Base-by-base conservation (phyloP, 1,140 invertebrate genomes). In the Dreissena polymorpha region DNA sequence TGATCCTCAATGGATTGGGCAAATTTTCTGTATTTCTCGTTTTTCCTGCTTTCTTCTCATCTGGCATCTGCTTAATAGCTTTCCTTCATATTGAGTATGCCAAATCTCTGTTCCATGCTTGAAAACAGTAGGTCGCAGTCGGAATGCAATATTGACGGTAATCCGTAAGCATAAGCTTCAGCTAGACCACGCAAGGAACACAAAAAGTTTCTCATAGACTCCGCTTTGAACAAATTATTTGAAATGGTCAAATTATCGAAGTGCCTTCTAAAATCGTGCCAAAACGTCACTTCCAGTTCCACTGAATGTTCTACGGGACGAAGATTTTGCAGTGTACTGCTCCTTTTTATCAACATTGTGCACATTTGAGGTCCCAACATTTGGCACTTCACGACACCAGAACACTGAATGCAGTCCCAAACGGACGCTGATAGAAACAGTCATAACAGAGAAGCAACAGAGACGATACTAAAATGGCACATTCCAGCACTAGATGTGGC, bases 201-300 rank as follows among this genome's bases (percentile, higher is more conserved):
- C n/a, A n/a, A n/a, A n/a, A n/a, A n/a, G n/a, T n/a, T n/a, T n/a
- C n/a, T n/a, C n/a, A n/a, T n/a, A n/a, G n/a, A n/a, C n/a, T n/a
- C n/a, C n/a, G n/a, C n/a, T n/a, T n/a, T n/a, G n/a, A n/a, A n/a
- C 82, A 77, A n/a, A n/a, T n/a, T n/a, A n/a, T n/a, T n/a, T n/a
- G n/a, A n/a, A n/a, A n/a, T n/a, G n/a, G n/a, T 55, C 21, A 82
- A 53, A 71, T 80, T 85, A 18, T 85, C 84, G 65, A 85, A 76
- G 55, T 81, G 81, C 21, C 72, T 53, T 1, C 65, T 50, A 71
- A 85, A 85, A 21, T 85, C 84, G 14, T 53, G 50, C 84, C 78
- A n/a, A 85, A 0, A 71, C 64, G 63, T 85, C 74, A 29, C 10
- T 23, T 49, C 81, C 68, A n/a, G 12, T 23, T 12, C 72, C 77